Percentiles rank a stretch among this genome's conserved stretches.
Conservation (phyloP, 92 coral and sea anemone genomes). For the Porites rus region DNA sequence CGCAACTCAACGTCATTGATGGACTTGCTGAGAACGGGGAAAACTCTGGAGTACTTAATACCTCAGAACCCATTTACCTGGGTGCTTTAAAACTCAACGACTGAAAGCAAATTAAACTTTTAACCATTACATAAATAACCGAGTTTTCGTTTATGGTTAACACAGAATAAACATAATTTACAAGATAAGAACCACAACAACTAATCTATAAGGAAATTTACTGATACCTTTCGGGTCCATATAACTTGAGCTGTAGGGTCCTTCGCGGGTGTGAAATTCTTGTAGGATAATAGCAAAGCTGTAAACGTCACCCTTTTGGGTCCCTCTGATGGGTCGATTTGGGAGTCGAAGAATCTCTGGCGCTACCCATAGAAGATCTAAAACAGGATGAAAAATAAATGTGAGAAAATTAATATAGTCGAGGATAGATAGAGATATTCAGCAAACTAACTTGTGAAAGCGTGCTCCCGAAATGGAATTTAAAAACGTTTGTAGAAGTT, state of each 20-base stretch:
- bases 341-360: conserved; percentile 92
- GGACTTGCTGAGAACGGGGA: too few relatives aligned
- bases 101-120: too few relatives aligned
- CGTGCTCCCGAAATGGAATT: too few relatives aligned
- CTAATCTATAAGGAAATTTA: too few relatives aligned
- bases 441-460: too few relatives aligned
- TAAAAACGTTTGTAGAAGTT: too few relatives aligned
- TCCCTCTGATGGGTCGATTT: conserved; percentile 82
- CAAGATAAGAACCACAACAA: neutral
- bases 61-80: too few relatives aligned
- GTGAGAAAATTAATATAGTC: neutral
- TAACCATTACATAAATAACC: too few relatives aligned
- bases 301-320: conserved; percentile 96
- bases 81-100: too few relatives aligned
- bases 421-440: neutral
- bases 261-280: conserved; percentile 96
- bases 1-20: too few relatives aligned
- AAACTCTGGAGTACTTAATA: too few relatives aligned
- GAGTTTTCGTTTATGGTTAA: neutral
- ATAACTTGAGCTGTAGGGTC: conserved; percentile 92
- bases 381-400: neutral
- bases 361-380: conserved; percentile 94
- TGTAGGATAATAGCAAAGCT: conserved; percentile 96
- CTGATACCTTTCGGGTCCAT: conserved; percentile 81
- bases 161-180: too few relatives aligned